phyloP scores from a whole-genome alignment of 1,140 invertebrate genomes.

The Anoplophora glabripennis region DNA sequence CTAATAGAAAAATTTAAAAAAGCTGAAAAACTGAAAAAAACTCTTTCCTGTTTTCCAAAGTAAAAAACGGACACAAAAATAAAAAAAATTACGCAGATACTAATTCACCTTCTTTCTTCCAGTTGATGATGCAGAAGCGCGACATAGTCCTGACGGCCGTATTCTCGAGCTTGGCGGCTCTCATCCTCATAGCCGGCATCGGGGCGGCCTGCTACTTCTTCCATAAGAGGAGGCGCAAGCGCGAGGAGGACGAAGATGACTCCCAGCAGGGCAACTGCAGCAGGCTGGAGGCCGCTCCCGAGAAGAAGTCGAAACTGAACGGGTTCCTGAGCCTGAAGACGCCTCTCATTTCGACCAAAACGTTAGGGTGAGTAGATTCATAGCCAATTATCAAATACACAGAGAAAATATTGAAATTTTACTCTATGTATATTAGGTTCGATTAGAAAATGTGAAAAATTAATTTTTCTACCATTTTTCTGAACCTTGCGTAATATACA shows the following conservation, averaged over 20 bases:
- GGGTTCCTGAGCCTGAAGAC: slow-evolving; percentile 76
- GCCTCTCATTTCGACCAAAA: slow-evolving; percentile 67
- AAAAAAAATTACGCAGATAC: no score
- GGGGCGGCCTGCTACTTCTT: slow-evolving; percentile 50
- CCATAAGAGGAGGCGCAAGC: slow-evolving; percentile 47
- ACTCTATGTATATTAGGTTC: no score
- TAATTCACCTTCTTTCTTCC: slow-evolving; percentile 40
- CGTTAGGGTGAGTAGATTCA: slow-evolving; percentile 57
- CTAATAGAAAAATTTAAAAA: no score
- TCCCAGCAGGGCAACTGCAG: slow-evolving; percentile 27
- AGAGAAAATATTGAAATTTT: no score
- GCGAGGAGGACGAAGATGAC: slow-evolving; percentile 45
- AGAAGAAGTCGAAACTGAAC: slow-evolving; percentile 54
- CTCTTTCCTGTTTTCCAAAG: no score
- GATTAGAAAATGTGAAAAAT: no score
- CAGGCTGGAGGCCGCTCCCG: slow-evolving; percentile 31
- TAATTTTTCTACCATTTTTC: no score
- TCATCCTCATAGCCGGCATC: slow-evolving; percentile 49
- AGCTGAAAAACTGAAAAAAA: no score
- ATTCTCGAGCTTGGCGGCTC: slow-evolving; percentile 50
- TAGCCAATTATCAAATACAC: no score
- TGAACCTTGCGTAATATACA: no score
- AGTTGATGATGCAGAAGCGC: slow-evolving; percentile 54
- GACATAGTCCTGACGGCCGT: slow-evolving; percentile 54
- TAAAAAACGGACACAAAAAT: no score